Base-by-base conservation (phyloP, 35 echinoderm and acorn worm genomes). In the Heliocidaris erythrogramma region DNA sequence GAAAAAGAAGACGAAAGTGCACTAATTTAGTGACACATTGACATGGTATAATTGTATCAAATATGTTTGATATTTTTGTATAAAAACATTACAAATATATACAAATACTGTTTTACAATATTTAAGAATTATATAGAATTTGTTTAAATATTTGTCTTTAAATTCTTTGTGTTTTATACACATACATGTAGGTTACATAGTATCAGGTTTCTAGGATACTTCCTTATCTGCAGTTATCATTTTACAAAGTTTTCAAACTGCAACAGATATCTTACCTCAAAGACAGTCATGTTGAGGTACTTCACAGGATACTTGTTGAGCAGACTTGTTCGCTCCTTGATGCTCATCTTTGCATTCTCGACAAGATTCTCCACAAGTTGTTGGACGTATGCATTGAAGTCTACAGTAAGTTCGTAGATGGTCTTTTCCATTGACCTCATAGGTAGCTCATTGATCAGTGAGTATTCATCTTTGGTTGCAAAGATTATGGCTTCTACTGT, bases 251-350 rank as follows among this genome's bases (percentile, higher is more conserved):
- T 53, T 53, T 53, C 50, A 13, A 53, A 53, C 13, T 10, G 50
- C 50, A 53, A 53, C 50, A 53, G 8, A 13, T 53, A 53, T 86
- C 31, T 86, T 11, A 98, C 97, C 92, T 97, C 95, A 49, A 96
- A 88, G 18, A 96, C 47, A n/a, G 94, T 97, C 96, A 90, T 97
- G 47, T 96, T 95, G 88, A 95, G 85, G 69, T 93, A 97, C 85
- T 95, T 95, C 60, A 95, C 31, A 35, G 94, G 90, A 61, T 97
- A 97, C 48, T 88, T 96, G 92, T 98, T 98, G 91, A 98, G 47
- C 29, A 94, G 49, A 56, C 90, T 60, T 48, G 90, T 85, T 27
- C 49, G 35, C 32, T 96, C 94, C 17, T 96, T 94, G 29, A 95
- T 60, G 56, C 84, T 94, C n/a, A 96, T 42, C 30, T 53, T 56